These are phyloP conservation scores for Coracopsis vasa DNA, from an alignment of 2,113 vertebrate species.

Conservation along the genomic window DNA sequence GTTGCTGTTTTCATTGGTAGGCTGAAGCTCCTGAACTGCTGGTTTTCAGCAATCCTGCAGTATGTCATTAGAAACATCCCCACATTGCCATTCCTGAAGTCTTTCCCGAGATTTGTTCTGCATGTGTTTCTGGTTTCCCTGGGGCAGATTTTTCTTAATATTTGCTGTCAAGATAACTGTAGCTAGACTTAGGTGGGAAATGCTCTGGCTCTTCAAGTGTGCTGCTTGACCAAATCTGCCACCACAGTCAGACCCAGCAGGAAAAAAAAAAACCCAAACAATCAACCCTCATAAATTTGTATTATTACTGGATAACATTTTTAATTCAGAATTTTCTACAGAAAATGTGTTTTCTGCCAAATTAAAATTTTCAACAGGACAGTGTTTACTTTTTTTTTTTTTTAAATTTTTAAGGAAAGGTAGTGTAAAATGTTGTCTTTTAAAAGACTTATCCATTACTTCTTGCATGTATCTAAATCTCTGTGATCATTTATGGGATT, in stretches of 20 bases:
- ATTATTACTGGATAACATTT: not conserved
- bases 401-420: not conserved
- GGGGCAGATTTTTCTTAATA: not conserved
- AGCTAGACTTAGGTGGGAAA: not conserved
- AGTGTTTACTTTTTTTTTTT: not conserved
- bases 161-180: slow-evolving; percentile 3
- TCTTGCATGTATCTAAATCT: not conserved
- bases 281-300: not conserved
- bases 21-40: not conserved
- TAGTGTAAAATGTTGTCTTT: not conserved
- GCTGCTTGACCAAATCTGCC: not conserved
- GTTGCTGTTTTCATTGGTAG: not conserved
- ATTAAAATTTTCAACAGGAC: not conserved
- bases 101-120: not conserved
- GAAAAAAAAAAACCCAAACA: fast-evolving
- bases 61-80: not conserved
- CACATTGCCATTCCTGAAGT: not conserved
- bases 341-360: not conserved
- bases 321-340: not conserved
- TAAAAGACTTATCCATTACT: not conserved
- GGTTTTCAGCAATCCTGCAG: not conserved
- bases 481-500: not conserved
- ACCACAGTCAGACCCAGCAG: not conserved
- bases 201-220: not conserved
- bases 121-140: not conserved